Evolutionary conservation across 2,797 vertebrate species (phyloP), one percentile per base, ranked within the genome.

Genomic region (Yasuhikotakia modesta): DNA sequence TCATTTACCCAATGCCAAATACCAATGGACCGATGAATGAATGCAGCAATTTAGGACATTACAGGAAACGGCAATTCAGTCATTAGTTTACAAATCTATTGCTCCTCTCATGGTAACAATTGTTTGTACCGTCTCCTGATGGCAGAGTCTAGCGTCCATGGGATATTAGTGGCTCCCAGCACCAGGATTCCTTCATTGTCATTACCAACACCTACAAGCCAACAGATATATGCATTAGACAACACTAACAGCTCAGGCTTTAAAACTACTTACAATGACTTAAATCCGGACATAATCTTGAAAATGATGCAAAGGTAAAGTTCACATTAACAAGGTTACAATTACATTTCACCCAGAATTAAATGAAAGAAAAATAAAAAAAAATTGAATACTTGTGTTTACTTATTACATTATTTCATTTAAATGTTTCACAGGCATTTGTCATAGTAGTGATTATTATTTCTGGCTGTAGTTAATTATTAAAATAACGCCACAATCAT

Each of bases 121-220:
- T 13, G 27, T 27, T 32, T 27, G 81, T 92, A 99, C 98, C 97
- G 92, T 92, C 98, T 95, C 80, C 97, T 95, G 88, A 99, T 99
- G 83, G 98, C 97, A 78, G 98, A 98, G 90, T 99, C 98, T 77
- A 99, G 91, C 83, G 98, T 97, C 97, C 98, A 99, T 0, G 97
- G 97, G 89, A 99, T 98, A 86, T 99, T 99, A 88, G 98, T 99
- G 6, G 98, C 98, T 79, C 98, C 98, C n/a, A 99, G 94, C 79
- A 99, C 98, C 87, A 99, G 92, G 84, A 99, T 96, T 60, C 97
- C 97, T 58, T 99, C 96, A 66, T 99, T 99, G 91, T 99, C 93
- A 84, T 92, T 94, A 27, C 98, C 98, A 83, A 99, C 97, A 50
- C 98, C 98, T 99, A 71, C 0, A 69, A 82, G 82, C 75, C 81